phyloP scores from a whole-genome alignment of 2,888 invertebrate species.

The Macrophya alboannulata region DNA sequence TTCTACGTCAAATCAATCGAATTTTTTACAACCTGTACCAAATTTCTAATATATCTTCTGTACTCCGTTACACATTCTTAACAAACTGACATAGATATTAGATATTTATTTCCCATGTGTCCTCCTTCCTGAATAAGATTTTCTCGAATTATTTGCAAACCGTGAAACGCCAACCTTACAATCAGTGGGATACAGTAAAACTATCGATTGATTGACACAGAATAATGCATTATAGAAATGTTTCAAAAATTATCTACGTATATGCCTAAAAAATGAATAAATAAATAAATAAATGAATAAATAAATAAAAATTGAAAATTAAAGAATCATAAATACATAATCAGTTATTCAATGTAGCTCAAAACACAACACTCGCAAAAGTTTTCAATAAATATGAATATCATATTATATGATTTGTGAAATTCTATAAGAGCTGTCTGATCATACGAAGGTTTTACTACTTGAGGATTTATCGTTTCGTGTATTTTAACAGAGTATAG shows the following conservation, averaged over 20 bases:
- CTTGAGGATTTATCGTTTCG: neutral
- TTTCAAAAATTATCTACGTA: conserved; percentile 10
- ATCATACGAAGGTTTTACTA: conserved; percentile 36
- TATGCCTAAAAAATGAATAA: conserved; percentile 24
- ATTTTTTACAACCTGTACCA: neutral
- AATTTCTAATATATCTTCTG: neutral
- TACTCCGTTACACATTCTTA: neutral
- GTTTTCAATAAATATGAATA: neutral
- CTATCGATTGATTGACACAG: conserved; percentile 38
- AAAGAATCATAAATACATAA: neutral
- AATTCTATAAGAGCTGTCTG: neutral
- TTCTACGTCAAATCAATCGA: conserved; percentile 29
- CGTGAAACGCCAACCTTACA: neutral
- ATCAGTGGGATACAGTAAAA: neutral
- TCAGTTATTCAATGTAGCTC: conserved; percentile 1
- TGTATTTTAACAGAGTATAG: neutral
- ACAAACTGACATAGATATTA: neutral
- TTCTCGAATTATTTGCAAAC: neutral
- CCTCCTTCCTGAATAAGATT: neutral
- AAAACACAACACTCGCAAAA: conserved; percentile 42
- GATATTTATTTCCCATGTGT: neutral
- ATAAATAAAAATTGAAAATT: no score
- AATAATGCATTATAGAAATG: conserved; percentile 10
- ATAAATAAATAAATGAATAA: no score
- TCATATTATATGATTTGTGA: conserved; percentile 17